phyloP scores from a whole-genome alignment of 2,888 invertebrate species.

The Acanthosepion esculentum region DNA sequence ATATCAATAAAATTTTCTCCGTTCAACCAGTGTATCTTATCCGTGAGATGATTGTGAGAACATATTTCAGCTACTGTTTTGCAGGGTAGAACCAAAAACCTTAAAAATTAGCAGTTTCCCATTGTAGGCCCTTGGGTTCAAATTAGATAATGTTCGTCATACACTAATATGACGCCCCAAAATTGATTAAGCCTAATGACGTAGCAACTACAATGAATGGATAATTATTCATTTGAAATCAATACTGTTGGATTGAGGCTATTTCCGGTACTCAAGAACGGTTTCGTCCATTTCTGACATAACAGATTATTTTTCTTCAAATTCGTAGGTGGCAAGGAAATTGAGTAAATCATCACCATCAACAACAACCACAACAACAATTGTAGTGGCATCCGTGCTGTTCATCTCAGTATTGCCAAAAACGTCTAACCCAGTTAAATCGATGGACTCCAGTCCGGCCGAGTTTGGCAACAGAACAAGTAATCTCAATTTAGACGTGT shows the following conservation, averaged over 20 bases:
- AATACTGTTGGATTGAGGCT: not conserved
- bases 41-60: too few species aligned
- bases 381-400: not conserved
- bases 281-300: not conserved
- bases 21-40: too few species aligned
- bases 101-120: not conserved
- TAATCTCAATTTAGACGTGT: not conserved
- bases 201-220: not conserved
- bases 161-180: not conserved
- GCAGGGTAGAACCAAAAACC: not conserved
- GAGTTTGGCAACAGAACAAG: not conserved
- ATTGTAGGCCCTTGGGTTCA: not conserved
- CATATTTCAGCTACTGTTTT: not conserved
- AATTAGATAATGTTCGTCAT: not conserved
- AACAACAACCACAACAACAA: not conserved
- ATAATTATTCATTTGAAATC: not conserved
- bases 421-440: not conserved
- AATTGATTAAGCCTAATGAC: not conserved
- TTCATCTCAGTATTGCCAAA: not conserved
- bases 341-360: constrained; percentile 18
- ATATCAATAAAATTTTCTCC: too few species aligned
- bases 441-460: not conserved
- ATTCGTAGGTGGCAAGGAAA: not conserved
- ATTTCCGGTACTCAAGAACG: not conserved
- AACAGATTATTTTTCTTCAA: not conserved